A percentile compares a stretch with the other conserved stretches of the same genome.
Evolutionary conservation across 2,888 invertebrate genomes (phyloP).

Genomic region (Tetanocera ferruginea): DNA sequence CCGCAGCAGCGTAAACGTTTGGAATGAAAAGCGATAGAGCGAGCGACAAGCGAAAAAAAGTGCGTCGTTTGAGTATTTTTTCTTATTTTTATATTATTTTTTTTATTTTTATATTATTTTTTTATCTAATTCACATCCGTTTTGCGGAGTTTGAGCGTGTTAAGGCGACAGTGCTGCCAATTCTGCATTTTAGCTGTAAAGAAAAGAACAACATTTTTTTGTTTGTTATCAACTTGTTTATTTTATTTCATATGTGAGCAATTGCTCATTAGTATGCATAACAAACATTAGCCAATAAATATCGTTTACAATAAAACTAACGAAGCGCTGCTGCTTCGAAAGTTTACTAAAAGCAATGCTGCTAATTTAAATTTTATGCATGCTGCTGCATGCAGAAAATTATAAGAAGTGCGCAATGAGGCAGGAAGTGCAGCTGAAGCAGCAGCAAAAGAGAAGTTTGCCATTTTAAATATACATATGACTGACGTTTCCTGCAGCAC

Average conservation of each 20-base stretch:
- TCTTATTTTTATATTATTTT: too few species aligned
- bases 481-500: slow-evolving; percentile 14
- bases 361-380: slow-evolving; percentile 8
- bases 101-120: too few species aligned
- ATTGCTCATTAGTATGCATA: slow-evolving; percentile 8
- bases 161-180: background rate
- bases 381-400: slow-evolving; percentile 15
- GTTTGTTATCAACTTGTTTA: background rate
- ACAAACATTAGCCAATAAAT: slow-evolving; percentile 14
- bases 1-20: background rate
- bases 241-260: background rate
- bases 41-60: background rate
- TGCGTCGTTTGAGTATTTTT: background rate
- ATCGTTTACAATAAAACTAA: slow-evolving; percentile 27
- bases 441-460: background rate
- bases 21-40: background rate
- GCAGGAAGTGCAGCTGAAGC: background rate
- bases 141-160: background rate
- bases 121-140: background rate
- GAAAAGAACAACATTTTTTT: background rate
- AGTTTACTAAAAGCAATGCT: background rate
- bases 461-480: slow-evolving; percentile 8
- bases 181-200: slow-evolving; percentile 23
- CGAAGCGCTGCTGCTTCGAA: background rate
- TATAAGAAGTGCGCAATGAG: slow-evolving; percentile 5